These are phyloP conservation scores for Xylota segnis DNA, from an alignment of 2,888 invertebrate genomes.

Conservation along the genomic window DNA sequence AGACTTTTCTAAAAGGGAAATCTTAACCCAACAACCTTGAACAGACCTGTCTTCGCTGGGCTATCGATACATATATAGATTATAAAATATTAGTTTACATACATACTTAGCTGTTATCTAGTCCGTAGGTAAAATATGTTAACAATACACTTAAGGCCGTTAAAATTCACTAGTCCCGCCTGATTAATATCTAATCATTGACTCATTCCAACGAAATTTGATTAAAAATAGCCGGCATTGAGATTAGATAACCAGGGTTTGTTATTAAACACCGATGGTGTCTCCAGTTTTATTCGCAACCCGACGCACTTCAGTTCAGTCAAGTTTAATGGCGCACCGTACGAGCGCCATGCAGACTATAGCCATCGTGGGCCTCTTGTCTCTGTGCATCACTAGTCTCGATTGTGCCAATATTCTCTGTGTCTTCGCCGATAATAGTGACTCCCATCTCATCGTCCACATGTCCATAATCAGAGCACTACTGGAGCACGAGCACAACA, in stretches of 20 bases:
- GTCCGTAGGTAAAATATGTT: too few relatives aligned
- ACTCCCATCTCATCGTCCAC: constrained; percentile 81
- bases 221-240: neutral
- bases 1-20: too few relatives aligned
- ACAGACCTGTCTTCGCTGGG: too few relatives aligned
- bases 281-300: neutral
- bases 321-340: neutral
- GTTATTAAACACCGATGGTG: neutral
- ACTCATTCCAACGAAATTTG: neutral
- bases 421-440: neutral
- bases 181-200: neutral
- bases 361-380: neutral
- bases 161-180: neutral
- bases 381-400: neutral
- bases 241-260: neutral
- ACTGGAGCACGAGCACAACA: constrained; percentile 82
- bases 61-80: too few relatives aligned
- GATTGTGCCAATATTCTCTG: neutral
- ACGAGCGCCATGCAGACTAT: neutral
- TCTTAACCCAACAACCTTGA: too few relatives aligned
- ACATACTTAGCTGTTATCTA: too few relatives aligned
- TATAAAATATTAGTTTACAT: too few relatives aligned
- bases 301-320: neutral
- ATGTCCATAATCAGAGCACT: constrained; percentile 81
- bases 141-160: neutral